phyloP scores from a whole-genome alignment of 2,797 vertebrate species.

The Neosilurus hyrtlii region DNA sequence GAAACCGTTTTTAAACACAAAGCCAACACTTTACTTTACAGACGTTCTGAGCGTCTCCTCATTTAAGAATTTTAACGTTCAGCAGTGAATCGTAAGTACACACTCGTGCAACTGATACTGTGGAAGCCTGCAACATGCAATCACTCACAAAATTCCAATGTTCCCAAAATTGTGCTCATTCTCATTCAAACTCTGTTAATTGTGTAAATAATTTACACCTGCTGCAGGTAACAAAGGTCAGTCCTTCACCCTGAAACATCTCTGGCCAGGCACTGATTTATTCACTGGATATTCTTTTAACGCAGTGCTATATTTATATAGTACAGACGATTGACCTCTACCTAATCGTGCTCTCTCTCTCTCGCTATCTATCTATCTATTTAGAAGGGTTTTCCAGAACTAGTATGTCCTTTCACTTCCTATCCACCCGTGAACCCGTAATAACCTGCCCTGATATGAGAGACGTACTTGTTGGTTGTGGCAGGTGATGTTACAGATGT shows the following conservation, averaged over 20 bases:
- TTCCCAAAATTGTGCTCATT: not conserved
- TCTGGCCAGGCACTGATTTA: not conserved
- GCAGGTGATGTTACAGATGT: slow-evolving; percentile 91
- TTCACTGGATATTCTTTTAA: too few relatives aligned
- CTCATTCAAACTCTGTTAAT: not conserved
- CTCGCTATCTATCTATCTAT: too few relatives aligned
- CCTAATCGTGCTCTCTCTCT: too few relatives aligned
- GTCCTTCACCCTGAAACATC: not conserved
- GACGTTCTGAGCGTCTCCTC: not conserved
- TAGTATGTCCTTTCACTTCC: too few relatives aligned
- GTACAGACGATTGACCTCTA: too few relatives aligned
- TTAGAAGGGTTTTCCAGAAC: too few relatives aligned
- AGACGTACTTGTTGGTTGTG: slow-evolving; percentile 85
- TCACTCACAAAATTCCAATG: not conserved
- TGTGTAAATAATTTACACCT: not conserved
- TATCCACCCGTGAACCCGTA: not conserved
- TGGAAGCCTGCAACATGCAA: not conserved
- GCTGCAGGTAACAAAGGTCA: not conserved
- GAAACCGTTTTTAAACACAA: not conserved
- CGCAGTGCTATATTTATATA: too few relatives aligned
- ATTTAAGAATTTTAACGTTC: not conserved
- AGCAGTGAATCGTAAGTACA: not conserved
- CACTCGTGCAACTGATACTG: not conserved
- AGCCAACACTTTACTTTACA: not conserved
- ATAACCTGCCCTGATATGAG: not conserved